These are phyloP conservation scores for Agriopis aurantiaria DNA, from an alignment of 2,888 invertebrate species.

Conservation along the genomic window DNA sequence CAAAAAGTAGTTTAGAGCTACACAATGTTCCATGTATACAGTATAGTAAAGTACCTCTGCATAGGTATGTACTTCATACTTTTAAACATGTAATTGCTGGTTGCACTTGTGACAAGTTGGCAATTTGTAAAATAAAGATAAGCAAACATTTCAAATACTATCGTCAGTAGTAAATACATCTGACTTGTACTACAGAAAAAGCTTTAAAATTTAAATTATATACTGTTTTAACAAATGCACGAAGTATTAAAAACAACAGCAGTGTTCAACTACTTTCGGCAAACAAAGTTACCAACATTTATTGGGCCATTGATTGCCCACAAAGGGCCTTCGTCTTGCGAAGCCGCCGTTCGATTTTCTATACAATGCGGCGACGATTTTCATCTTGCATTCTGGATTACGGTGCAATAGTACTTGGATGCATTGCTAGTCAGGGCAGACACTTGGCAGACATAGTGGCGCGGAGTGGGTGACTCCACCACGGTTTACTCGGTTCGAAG, in stretches of 20 bases:
- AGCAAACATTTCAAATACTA: background rate
- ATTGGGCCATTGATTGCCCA: conserved; percentile 81
- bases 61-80: too few relatives aligned
- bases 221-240: background rate
- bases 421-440: background rate
- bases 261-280: conserved; percentile 72
- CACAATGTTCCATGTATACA: background rate
- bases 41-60: too few relatives aligned
- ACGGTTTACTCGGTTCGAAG: conserved; percentile 56
- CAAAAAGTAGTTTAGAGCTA: background rate
- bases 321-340: conserved; percentile 67
- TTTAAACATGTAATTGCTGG: too few relatives aligned
- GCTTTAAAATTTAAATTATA: background rate
- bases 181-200: background rate
- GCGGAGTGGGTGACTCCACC: conserved; percentile 48
- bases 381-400: conserved; percentile 79
- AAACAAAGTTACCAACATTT: conserved; percentile 83
- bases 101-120: background rate
- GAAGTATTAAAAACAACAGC: conserved; percentile 46
- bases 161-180: too few relatives aligned
- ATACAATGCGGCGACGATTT: conserved; percentile 79
- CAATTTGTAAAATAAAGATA: too few relatives aligned
- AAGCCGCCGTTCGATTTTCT: conserved; percentile 67
- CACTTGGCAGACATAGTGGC: conserved; percentile 36
- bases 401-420: conserved; percentile 38